These are phyloP conservation scores for Phainopepla nitens DNA, from an alignment of 2,113 vertebrate species.

Conservation along the genomic window DNA sequence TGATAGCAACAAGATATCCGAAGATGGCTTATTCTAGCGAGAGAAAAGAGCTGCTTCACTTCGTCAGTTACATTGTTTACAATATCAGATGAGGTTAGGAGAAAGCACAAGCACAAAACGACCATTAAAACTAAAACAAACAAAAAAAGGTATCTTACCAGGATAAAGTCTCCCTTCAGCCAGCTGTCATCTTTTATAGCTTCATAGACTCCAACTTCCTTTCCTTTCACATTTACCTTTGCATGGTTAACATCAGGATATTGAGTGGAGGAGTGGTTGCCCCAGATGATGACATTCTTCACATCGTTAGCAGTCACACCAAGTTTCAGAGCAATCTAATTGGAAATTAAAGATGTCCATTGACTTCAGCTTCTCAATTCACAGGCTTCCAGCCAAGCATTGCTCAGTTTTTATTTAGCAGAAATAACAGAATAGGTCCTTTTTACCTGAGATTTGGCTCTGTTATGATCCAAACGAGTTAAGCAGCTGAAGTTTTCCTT, in stretches of 20 bases:
- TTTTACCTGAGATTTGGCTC: constrained; percentile 89
- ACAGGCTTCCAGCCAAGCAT: neutral
- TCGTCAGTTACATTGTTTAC: neutral
- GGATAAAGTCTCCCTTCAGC: constrained; percentile 92
- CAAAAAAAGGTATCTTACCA: constrained; percentile 70
- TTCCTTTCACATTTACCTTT: constrained; percentile 78
- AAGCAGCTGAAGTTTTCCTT: constrained; percentile 98
- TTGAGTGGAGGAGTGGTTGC: constrained; percentile 97
- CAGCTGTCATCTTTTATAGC: constrained; percentile 90
- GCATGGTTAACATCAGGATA: constrained; percentile 94
- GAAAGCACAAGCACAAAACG: neutral
- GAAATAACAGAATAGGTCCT: neutral
- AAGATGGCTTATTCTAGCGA: neutral
- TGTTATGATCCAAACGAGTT: constrained; percentile 96
- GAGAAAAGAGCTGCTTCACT: neutral
- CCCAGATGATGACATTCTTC: constrained; percentile 98
- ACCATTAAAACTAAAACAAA: neutral
- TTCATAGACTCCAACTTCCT: constrained; percentile 82
- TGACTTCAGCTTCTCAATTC: neutral
- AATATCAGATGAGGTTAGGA: neutral
- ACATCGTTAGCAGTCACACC: constrained; percentile 83
- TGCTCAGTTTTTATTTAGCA: neutral
- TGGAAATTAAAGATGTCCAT: neutral
- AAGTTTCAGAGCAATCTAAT: constrained; percentile 89
- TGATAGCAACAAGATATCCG: neutral